phyloP scores from a whole-genome alignment of 1,140 invertebrate genomes.

The Colletes gigas region DNA sequence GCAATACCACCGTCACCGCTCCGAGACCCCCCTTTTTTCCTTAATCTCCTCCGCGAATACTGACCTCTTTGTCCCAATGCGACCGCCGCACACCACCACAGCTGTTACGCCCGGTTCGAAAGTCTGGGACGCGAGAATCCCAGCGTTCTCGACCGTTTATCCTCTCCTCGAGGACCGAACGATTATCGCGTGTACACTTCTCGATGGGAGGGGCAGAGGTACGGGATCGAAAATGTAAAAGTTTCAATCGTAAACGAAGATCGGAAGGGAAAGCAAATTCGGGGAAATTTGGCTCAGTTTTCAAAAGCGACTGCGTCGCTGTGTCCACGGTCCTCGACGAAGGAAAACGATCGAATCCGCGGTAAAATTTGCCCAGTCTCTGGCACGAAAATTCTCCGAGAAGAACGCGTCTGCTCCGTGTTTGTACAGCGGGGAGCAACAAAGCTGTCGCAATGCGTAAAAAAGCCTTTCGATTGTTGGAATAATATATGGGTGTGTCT shows the following conservation, averaged over 20 bases:
- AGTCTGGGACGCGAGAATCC: constrained; percentile 27
- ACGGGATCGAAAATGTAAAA: background rate
- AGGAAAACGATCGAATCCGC: constrained; percentile 34
- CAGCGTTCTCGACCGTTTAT: constrained; percentile 45
- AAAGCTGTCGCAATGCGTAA: too few species aligned
- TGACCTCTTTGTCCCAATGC: constrained; percentile 52
- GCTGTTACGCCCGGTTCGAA: constrained; percentile 48
- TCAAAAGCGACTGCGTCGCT: background rate
- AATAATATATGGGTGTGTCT: too few species aligned
- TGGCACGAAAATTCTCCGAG: constrained; percentile 30
- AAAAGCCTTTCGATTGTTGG: too few species aligned
- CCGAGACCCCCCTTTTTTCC: constrained; percentile 32
- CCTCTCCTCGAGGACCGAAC: constrained; percentile 47
- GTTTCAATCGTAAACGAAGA: constrained; percentile 6
- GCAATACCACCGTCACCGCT: constrained; percentile 10
- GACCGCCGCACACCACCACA: constrained; percentile 62
- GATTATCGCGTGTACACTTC: background rate
- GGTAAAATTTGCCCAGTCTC: constrained; percentile 29
- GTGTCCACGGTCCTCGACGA: constrained; percentile 5
- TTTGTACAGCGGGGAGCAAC: constrained; percentile 7
- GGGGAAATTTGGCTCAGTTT: background rate
- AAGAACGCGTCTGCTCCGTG: constrained; percentile 37
- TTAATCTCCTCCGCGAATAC: constrained; percentile 40
- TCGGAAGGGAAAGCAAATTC: constrained; percentile 13
- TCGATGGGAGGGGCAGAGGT: background rate